Conservation (phyloP, 1,140 invertebrate species). For the Papilio xuthus region DNA sequence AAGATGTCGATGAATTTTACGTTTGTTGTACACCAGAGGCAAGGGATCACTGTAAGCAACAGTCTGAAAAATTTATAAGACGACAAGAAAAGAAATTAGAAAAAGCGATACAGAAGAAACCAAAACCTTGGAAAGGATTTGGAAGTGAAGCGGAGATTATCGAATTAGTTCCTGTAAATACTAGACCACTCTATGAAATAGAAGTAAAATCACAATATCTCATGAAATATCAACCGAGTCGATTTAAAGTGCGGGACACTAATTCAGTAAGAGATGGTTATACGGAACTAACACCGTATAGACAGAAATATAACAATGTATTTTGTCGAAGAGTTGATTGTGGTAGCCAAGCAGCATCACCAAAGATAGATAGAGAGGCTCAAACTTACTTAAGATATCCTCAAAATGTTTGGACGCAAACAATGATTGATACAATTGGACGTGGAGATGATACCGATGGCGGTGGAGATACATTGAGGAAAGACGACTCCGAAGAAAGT, state of each 20-base stretch:
- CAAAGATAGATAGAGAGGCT: constrained; percentile 74
- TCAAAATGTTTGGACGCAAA: constrained; percentile 86
- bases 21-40: constrained; percentile 85
- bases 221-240: constrained; percentile 74
- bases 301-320: constrained; percentile 83
- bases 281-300: constrained; percentile 83
- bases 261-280: constrained; percentile 85
- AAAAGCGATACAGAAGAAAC: constrained; percentile 83
- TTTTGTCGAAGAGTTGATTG: constrained; percentile 81
- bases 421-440: constrained; percentile 78
- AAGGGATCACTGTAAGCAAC: constrained; percentile 82
- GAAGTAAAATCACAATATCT: constrained; percentile 85
- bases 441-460: constrained; percentile 54
- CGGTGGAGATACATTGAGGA: constrained; percentile 53
- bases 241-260: constrained; percentile 78
- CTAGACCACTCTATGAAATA: constrained; percentile 83
- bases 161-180: constrained; percentile 77
- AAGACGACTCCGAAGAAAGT: constrained; percentile 46
- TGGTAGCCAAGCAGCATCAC: constrained; percentile 79
- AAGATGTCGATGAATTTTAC: constrained; percentile 85
- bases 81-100: constrained; percentile 83
- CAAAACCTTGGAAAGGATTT: constrained; percentile 83
- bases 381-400: constrained; percentile 86
- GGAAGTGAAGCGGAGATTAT: constrained; percentile 86
- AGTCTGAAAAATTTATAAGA: constrained; percentile 76